Percentiles rank a stretch among this genome's conserved stretches.
Evolutionary conservation across 2,888 invertebrate genomes (phyloP).

Genomic region (Fragum fragum): DNA sequence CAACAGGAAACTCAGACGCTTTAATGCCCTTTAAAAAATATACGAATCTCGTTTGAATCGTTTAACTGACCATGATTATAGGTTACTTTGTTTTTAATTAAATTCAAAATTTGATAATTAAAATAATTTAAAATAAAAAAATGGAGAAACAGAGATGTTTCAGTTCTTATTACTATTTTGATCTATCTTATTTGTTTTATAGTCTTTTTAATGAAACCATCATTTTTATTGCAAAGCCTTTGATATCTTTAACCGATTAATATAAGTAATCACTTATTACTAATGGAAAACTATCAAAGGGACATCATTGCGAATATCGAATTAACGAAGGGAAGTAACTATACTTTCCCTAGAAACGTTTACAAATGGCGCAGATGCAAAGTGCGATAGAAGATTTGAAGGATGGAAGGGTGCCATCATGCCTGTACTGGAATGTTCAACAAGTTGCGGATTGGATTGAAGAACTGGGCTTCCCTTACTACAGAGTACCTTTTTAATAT

Average conservation of each 20-base stretch:
- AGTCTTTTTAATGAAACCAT: no score
- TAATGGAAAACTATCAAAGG: no score
- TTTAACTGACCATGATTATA: background rate
- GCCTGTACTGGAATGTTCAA: conserved; percentile 81
- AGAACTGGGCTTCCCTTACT: conserved; percentile 82
- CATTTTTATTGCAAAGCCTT: no score
- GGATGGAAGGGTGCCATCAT: conserved; percentile 82
- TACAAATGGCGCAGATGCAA: conserved; percentile 70
- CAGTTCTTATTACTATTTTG: no score
- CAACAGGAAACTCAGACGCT: conserved; percentile 16
- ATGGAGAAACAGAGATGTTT: no score
- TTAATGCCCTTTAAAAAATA: background rate
- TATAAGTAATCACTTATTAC: no score
- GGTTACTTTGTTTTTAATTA: conserved; percentile 5
- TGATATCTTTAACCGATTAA: no score
- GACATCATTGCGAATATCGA: no score
- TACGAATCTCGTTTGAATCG: background rate
- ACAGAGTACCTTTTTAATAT: conserved; percentile 77
- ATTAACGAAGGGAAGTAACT: background rate
- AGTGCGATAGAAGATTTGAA: conserved; percentile 81
- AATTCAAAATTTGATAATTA: no score
- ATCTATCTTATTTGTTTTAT: no score
- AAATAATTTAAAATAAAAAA: no score
- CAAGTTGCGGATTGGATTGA: conserved; percentile 84
- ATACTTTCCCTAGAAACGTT: conserved; percentile 33